Percentiles rank a stretch among this genome's conserved stretches.
phyloP scores from a whole-genome alignment of 2,113 vertebrate genomes.

The Talpa occidentalis region DNA sequence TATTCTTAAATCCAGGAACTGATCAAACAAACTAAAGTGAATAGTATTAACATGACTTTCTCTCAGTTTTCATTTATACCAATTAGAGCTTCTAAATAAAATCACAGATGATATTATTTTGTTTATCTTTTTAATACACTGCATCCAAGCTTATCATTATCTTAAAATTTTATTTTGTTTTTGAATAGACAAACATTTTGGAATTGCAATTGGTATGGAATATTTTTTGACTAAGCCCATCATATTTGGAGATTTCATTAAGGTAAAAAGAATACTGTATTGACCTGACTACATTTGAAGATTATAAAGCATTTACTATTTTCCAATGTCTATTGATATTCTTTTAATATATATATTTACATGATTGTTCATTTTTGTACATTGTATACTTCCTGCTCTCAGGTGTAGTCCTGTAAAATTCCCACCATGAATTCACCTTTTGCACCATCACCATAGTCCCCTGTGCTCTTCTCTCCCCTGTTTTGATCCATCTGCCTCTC shows the following conservation, averaged over 20 bases:
- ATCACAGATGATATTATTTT: background rate
- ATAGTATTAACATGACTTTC: background rate
- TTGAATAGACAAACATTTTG: conserved; percentile 90
- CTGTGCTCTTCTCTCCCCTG: background rate
- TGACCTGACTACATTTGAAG: background rate
- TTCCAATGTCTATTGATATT: background rate
- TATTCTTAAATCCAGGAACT: conserved; percentile 36
- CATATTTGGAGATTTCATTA: conserved; percentile 93
- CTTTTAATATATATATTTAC: too few relatives aligned
- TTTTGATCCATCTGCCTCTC: too few relatives aligned
- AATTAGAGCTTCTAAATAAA: conserved; percentile 6
- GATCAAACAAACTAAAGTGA: background rate
- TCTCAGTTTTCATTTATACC: conserved; percentile 21
- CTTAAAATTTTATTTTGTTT: conserved; percentile 38
- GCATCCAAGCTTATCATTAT: background rate
- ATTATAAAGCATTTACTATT: background rate
- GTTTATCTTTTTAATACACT: conserved; percentile 7
- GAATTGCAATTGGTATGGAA: conserved; percentile 85
- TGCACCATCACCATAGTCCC: too few relatives aligned
- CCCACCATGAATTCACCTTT: too few relatives aligned
- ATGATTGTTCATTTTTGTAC: too few relatives aligned
- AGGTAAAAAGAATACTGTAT: conserved; percentile 82
- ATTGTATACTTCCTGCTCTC: too few relatives aligned
- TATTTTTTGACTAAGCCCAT: conserved; percentile 89
- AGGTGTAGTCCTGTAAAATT: too few relatives aligned